A percentile compares a stretch with the other conserved stretches of the same genome.
These are phyloP conservation scores for Mycetomoellerius zeteki DNA, from an alignment of 1,140 invertebrate genomes.

Conservation along the genomic window DNA sequence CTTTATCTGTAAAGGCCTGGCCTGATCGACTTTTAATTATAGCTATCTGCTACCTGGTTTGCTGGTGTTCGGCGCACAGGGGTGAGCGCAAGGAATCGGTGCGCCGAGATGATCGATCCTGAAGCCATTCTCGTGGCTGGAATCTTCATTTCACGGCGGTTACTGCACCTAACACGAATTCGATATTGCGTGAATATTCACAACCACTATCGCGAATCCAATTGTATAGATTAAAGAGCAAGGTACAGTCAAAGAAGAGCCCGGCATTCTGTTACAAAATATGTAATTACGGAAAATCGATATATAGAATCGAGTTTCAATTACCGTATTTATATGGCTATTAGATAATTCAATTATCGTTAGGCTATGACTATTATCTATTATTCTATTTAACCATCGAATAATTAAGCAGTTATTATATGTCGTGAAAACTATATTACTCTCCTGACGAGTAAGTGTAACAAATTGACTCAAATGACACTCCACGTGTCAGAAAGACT, in stretches of 20 bases:
- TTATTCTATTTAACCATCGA: background rate
- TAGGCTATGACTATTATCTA: background rate
- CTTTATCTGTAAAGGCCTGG: constrained; percentile 51
- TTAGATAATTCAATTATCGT: constrained; percentile 7
- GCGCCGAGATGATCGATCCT: constrained; percentile 58
- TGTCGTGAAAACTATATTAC: background rate
- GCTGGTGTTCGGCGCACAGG: constrained; percentile 28
- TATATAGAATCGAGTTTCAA: constrained; percentile 22
- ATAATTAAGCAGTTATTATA: background rate
- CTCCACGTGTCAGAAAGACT: background rate
- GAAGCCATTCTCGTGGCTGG: constrained; percentile 55
- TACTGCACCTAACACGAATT: constrained; percentile 46
- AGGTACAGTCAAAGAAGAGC: background rate
- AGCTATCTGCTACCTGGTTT: constrained; percentile 61
- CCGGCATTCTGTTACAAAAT: background rate
- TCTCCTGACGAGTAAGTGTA: background rate
- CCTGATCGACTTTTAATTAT: constrained; percentile 84
- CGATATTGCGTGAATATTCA: constrained; percentile 57
- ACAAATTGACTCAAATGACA: background rate
- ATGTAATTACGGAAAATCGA: constrained; percentile 29
- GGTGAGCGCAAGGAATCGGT: constrained; percentile 46
- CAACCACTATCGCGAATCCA: constrained; percentile 26
- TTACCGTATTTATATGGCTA: constrained; percentile 4
- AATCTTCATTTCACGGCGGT: constrained; percentile 48
- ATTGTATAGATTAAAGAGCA: constrained; percentile 47